Evolutionary conservation across 1,140 invertebrate genomes (phyloP), one percentile per base, ranked within the genome.

Genomic region (Halyomorpha halys): DNA sequence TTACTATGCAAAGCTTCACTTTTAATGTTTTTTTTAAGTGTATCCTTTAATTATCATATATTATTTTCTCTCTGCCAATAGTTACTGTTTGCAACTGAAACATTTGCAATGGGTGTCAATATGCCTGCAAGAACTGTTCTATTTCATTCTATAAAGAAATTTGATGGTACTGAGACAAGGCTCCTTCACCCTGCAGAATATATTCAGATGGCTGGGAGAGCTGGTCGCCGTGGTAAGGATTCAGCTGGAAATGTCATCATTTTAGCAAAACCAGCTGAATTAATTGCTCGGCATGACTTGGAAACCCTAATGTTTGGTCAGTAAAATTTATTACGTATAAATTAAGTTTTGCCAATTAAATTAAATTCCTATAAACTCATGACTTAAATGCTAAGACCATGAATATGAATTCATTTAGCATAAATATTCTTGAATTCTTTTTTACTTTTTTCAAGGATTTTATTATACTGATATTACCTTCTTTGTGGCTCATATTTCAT

Each of bases 61-160:
- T n/a, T n/a, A n/a, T n/a, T n/a, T 11, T 13, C 13, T 39, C 13
- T 39, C 34, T 39, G 34, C 11, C 11, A 39, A 39, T 39, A 39
- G 34, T 39, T 98, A 62, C 75, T 98, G 18, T 98, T 99, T 80
- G 95, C 96, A 0, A 98, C 97, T 4, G 96, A 99, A 81, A 98
- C 96, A 19, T 98, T 99, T 81, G 94, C 95, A 0, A 97, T 98
- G 91, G 96, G 96, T 21, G 93, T 99, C 0, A 98, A 99, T 76
- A 98, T 99, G 96, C 96, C 96, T 2, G 92, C 96, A 0, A 79
- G 87, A 18, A 97, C 94, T 0, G 97, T 99, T 0, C 83, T 98
- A n/a, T 99, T 99, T 75, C 94, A 98, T 76, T 86, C 86, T 0
- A 85, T 90, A 44, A 80, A 77, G 27, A 99, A 99, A 76, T 94